Conservation (phyloP, 2,113 vertebrate species). For the Vicugna pacos region DNA sequence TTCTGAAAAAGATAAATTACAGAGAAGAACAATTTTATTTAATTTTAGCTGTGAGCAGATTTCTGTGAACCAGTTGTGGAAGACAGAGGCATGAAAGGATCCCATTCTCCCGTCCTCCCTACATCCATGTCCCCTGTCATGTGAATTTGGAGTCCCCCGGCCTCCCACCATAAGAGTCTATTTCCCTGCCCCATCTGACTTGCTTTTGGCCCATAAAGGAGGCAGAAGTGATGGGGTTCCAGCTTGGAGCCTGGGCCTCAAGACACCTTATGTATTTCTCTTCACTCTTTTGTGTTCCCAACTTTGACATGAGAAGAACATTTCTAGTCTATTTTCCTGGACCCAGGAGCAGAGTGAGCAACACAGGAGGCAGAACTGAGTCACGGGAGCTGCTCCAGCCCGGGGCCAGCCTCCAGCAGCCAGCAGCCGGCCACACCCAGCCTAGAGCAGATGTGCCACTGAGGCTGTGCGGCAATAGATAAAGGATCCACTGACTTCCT, state of each 20-base stretch:
- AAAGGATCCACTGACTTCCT: too few species aligned
- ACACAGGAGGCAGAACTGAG: neutral
- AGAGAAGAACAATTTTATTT: slow-evolving; percentile 34
- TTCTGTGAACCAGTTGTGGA: neutral
- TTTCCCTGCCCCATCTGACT: neutral
- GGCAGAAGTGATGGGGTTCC: neutral
- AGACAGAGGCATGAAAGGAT: neutral
- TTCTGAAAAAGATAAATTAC: slow-evolving; percentile 78
- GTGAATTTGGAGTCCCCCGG: neutral
- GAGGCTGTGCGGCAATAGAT: neutral
- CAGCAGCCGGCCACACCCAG: accelerated
- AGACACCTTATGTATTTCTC: neutral
- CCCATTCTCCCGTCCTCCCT: neutral
- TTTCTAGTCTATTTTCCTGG: neutral
- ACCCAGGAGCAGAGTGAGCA: neutral
- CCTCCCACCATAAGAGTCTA: accelerated
- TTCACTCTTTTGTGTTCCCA: neutral
- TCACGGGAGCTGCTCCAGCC: neutral
- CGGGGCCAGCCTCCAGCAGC: neutral
- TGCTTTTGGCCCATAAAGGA: neutral
- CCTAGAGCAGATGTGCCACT: accelerated
- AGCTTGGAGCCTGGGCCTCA: neutral
- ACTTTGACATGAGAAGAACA: neutral
- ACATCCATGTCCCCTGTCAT: neutral
- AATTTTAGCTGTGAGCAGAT: neutral